Evolutionary conservation across 2,113 vertebrate species (phyloP).

Genomic region (Phasianus colchicus): DNA sequence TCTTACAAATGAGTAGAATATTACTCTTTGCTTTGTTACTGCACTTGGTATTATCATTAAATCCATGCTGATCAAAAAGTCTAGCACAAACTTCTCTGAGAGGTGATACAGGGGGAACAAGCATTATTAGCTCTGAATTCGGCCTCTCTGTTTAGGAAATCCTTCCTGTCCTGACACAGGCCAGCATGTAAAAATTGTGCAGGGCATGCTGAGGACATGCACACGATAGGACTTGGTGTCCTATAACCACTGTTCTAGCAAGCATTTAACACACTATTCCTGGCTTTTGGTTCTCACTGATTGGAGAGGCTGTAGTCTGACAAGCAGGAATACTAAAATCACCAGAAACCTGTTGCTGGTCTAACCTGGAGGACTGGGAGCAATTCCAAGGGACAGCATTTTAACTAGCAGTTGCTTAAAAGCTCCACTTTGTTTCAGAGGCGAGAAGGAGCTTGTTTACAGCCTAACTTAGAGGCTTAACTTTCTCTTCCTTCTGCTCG

Average conservation of each 20-base stretch:
- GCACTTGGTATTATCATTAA: background rate
- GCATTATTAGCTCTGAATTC: background rate
- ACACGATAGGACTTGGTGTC: background rate
- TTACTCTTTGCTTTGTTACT: background rate
- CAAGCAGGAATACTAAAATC: background rate
- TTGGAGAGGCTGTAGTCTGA: background rate
- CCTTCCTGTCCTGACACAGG: background rate
- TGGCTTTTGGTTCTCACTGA: background rate
- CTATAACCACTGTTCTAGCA: background rate
- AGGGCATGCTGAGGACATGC: accelerated
- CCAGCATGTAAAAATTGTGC: accelerated
- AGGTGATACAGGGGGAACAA: background rate
- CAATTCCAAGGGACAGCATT: background rate
- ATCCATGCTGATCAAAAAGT: background rate
- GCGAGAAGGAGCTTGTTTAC: background rate
- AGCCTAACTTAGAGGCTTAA: background rate
- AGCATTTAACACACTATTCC: background rate
- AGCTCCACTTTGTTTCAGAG: background rate
- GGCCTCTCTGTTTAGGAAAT: background rate
- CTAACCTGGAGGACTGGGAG: background rate
- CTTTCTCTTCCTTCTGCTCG: background rate
- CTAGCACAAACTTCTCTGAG: background rate
- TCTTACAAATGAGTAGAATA: background rate
- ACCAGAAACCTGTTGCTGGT: background rate
- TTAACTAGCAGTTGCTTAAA: background rate